These are phyloP conservation scores for Tetranychus truncatus DNA, from an alignment of 2,888 invertebrate genomes.

Conservation along the genomic window DNA sequence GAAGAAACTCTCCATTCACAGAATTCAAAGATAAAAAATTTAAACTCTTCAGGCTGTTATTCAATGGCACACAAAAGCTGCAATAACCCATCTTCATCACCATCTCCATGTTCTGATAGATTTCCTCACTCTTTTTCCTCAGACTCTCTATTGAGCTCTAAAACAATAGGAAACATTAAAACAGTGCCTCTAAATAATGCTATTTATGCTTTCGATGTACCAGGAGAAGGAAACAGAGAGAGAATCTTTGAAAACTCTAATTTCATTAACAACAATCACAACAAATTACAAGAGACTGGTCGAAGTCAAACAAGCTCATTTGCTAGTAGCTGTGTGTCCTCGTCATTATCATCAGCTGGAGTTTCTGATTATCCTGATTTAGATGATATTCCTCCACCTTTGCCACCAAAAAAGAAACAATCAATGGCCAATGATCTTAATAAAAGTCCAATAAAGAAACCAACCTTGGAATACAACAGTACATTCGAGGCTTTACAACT, in stretches of 20 bases:
- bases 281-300: neutral
- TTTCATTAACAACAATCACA: neutral
- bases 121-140: slow-evolving; percentile 2
- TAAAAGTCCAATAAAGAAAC: neutral
- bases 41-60: neutral
- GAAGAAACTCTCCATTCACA: neutral
- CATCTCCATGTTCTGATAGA: neutral
- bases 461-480: neutral
- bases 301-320: neutral
- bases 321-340: neutral
- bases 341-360: neutral
- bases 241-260: neutral
- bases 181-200: neutral
- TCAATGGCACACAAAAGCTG: no score
- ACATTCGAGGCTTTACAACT: neutral
- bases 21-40: neutral
- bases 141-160: neutral
- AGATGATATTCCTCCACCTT: slow-evolving; percentile 1
- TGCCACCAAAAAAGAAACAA: neutral
- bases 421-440: neutral
- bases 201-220: neutral
- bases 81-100: neutral
- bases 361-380: neutral
- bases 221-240: neutral
- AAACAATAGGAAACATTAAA: neutral